Percentiles rank a stretch among this genome's conserved stretches.
Evolutionary conservation across 2,797 vertebrate species (phyloP).

Genomic region (Podargus strigoides): DNA sequence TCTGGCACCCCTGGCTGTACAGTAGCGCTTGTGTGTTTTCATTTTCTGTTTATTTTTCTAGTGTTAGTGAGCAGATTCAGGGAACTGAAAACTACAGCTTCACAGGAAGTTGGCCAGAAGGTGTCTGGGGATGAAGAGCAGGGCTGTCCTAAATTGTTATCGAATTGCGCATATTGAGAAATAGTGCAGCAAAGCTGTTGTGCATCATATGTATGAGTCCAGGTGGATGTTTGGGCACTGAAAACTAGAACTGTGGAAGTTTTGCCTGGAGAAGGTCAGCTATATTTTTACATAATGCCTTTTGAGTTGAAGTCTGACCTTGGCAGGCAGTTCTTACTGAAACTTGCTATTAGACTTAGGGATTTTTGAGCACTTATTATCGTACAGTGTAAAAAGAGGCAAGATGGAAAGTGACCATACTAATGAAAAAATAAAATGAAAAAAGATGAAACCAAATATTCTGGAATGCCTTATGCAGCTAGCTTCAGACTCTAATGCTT

Average conservation of each 20-base stretch:
- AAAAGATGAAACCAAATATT: not conserved
- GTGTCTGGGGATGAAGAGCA: not conserved
- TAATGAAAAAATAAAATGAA: not conserved
- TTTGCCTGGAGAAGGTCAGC: not conserved
- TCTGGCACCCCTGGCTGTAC: no score
- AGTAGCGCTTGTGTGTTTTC: not conserved
- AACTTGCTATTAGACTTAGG: not conserved
- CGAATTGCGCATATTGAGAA: not conserved
- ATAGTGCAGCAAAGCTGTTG: not conserved
- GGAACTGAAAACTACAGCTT: no score
- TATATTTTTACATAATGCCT: not conserved
- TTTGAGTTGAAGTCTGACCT: not conserved
- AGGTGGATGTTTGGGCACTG: not conserved
- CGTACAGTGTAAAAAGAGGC: not conserved
- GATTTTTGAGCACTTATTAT: not conserved
- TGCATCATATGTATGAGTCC: not conserved
- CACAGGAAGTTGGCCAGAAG: no score
- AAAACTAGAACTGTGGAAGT: not conserved
- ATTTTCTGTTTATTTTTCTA: not conserved
- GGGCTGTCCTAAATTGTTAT: not conserved
- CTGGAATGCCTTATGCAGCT: not conserved
- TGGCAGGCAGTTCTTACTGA: not conserved
- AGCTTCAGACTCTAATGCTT: not conserved
- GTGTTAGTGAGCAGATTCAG: no score
- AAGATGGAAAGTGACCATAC: not conserved